Base-by-base conservation (phyloP, 2,888 invertebrate species). In the Sinopyrophorus schimmeli region DNA sequence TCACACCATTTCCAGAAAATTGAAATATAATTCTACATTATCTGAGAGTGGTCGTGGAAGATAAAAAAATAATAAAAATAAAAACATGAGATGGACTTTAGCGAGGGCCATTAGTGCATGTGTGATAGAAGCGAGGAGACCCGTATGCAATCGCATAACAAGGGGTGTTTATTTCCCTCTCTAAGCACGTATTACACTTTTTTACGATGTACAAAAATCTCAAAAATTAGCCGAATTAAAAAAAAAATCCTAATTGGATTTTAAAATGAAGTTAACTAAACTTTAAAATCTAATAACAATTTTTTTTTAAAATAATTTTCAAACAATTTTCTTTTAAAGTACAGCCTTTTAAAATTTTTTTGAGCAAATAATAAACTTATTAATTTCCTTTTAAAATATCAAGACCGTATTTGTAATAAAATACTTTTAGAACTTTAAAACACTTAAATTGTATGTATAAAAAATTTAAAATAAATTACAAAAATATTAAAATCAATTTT, bases 1-100 rank as follows among this genome's bases (percentile, higher is more conserved):
- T n/a, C n/a, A n/a, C 26, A 23, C 41, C 43, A 42, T 47, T n/a
- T 34, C 31, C 39, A 43, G 53, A 53, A 65, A 68, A 70, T 68
- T 68, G 69, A 70, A 69, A 68, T 62, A 67, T 70, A 70, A 70
- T 69, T 65, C 66, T 53, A 54, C 59, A 61, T 63, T 65, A 62
- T 59, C 58, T 54, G 56, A 54, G 63, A 64, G 65, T 68, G 68
- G 61, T 55, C 60, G 59, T 62, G 61, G 54, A 56, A 67, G 68
- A 67, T 68, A 68, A 68, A 69, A 67, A 68, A 66, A 68, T 65
- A 66, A 68, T 68, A 66, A 68, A 64, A 66, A 66, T 65, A 68
- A 69, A 68, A 66, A 65, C 62, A 49, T 31, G 63, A 61, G 66
- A 65, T 66, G 67, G 64, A 57, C 64, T 65, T 63, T 56, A 47